A percentile compares a stretch with the other conserved stretches of the same genome.
Evolutionary conservation across 2,797 vertebrate genomes (phyloP).

Genomic region (Nannoperca australis): DNA sequence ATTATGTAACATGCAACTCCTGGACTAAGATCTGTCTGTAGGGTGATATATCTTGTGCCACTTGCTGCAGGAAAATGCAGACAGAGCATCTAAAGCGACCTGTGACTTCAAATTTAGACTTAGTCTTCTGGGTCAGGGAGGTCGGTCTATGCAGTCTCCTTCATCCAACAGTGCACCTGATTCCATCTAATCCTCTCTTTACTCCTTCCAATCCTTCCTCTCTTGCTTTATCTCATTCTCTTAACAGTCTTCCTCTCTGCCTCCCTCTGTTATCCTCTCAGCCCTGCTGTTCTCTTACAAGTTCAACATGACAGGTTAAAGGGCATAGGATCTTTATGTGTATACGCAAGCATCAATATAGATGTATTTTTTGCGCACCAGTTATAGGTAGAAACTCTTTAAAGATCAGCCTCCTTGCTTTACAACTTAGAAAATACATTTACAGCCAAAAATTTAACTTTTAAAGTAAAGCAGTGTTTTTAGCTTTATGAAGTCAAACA

Average conservation of each 20-base stretch:
- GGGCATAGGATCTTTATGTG: slow-evolving; percentile 24
- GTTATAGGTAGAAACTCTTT: slow-evolving; percentile 21
- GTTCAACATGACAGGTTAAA: slow-evolving; percentile 41
- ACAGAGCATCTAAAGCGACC: slow-evolving; percentile 17
- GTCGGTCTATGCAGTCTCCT: slow-evolving; percentile 25
- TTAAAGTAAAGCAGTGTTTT: slow-evolving; percentile 15
- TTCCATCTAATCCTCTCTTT: slow-evolving; percentile 48
- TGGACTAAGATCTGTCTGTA: slow-evolving; percentile 56
- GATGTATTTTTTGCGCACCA: slow-evolving; percentile 15
- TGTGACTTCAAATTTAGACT: slow-evolving; percentile 17
- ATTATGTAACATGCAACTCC: slow-evolving; percentile 52
- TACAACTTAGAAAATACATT: slow-evolving; percentile 22
- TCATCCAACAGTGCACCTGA: slow-evolving; percentile 31
- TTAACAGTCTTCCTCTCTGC: slow-evolving; percentile 19
- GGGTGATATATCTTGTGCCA: slow-evolving; percentile 10
- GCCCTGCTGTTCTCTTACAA: slow-evolving; percentile 22
- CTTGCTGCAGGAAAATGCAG: slow-evolving; percentile 23
- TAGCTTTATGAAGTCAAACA: slow-evolving; percentile 25
- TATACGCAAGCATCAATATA: background rate
- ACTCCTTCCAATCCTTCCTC: slow-evolving; percentile 22
- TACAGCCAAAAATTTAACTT: background rate
- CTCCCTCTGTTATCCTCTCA: slow-evolving; percentile 37
- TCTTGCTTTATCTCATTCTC: slow-evolving; percentile 34
- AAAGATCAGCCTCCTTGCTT: background rate
- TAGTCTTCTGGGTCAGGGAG: slow-evolving; percentile 14